phyloP scores from a whole-genome alignment of 1,140 invertebrate species.

The Spodoptera frugiperda region DNA sequence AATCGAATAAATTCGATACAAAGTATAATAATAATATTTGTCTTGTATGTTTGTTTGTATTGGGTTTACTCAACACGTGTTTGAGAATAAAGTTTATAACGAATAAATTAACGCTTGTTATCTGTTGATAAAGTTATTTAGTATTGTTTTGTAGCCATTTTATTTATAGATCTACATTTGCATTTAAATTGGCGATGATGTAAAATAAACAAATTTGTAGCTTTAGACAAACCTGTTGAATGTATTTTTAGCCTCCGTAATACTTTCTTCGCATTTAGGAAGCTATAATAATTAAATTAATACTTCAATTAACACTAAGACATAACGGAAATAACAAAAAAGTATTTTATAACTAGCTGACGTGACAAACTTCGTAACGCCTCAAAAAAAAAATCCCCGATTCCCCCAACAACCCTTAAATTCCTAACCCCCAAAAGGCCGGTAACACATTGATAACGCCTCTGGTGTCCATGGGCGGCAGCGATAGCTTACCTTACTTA shows the following conservation, averaged over 20 bases:
- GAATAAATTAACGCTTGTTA: constrained; percentile 12
- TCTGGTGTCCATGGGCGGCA: no score
- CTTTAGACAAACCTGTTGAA: background rate
- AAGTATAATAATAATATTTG: constrained; percentile 48
- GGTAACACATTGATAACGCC: no score
- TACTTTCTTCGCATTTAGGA: background rate
- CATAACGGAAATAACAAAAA: no score
- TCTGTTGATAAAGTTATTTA: constrained; percentile 32
- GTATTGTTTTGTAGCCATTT: constrained; percentile 13
- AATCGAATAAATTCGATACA: constrained; percentile 66
- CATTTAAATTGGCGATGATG: constrained; percentile 38
- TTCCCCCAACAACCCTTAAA: no score
- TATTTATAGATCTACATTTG: constrained; percentile 28
- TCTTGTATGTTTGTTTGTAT: background rate
- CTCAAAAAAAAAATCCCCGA: no score
- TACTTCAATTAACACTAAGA: no score
- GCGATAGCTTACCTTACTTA: no score
- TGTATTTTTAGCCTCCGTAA: background rate
- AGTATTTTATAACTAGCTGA: no score
- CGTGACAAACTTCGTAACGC: no score
- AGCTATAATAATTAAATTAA: no score
- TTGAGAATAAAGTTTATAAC: background rate
- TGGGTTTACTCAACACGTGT: constrained; percentile 21
- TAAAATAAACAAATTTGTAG: constrained; percentile 12
- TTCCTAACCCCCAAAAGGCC: no score